phyloP scores from a whole-genome alignment of 2,113 vertebrate species.

The Rhinoderma darwinii region DNA sequence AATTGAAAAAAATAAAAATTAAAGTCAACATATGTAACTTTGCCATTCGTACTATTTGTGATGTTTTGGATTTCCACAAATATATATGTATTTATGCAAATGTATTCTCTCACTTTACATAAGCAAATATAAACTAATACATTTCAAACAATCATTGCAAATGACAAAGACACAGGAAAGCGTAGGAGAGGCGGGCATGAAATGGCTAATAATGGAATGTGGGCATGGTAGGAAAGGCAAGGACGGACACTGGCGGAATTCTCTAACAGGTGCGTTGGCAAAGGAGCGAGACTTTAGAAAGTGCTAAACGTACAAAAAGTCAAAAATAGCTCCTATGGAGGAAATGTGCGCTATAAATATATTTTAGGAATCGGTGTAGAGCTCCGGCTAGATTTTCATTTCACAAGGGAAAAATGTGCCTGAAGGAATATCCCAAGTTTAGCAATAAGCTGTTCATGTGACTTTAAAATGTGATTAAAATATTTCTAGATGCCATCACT shows the following conservation, averaged over 20 bases:
- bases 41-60: constrained; percentile 23
- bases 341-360: background rate
- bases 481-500: too few species aligned
- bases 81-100: constrained; percentile 50
- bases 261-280: background rate
- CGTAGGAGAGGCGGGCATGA: constrained; percentile 6
- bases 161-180: constrained; percentile 1
- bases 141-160: constrained; percentile 38
- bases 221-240: constrained; percentile 29
- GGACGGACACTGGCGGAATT: constrained; percentile 22
- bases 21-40: constrained; percentile 37
- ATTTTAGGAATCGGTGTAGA: background rate
- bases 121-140: constrained; percentile 49
- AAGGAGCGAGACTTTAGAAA: background rate
- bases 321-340: background rate
- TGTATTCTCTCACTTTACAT: constrained; percentile 39
- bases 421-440: too few species aligned
- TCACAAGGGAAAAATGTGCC: background rate
- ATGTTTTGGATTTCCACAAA: constrained; percentile 24
- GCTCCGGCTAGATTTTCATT: background rate
- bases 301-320: background rate
- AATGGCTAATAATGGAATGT: constrained; percentile 8
- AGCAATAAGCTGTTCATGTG: too few species aligned
- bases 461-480: too few species aligned
- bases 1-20: background rate